phyloP scores from a whole-genome alignment of 2,888 invertebrate genomes.

The Octodonta nipae region DNA sequence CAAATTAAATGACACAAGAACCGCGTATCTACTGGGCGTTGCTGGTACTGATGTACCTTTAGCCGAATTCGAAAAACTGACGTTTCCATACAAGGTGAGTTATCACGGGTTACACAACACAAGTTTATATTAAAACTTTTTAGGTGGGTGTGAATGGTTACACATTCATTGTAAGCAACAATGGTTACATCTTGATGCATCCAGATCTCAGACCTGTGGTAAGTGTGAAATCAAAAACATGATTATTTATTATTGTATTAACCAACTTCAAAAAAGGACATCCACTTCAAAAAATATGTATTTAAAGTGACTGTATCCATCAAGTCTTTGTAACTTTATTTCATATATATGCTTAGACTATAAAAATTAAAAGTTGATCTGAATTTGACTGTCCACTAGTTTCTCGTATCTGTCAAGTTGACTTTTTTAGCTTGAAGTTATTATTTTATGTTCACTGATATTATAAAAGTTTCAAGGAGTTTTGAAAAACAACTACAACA shows the following conservation, averaged over 20 bases:
- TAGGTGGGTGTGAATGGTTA: slow-evolving; percentile 93
- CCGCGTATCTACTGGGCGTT: slow-evolving; percentile 77
- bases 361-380: no score
- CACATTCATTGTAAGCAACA: slow-evolving; percentile 91
- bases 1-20: slow-evolving; percentile 42
- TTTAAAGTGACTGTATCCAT: no score
- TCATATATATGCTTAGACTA: no score
- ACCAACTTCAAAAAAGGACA: no score
- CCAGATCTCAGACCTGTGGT: slow-evolving; percentile 84
- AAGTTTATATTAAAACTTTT: slow-evolving; percentile 18
- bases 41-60: slow-evolving; percentile 92
- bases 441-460: background rate
- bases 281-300: no score
- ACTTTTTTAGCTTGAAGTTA: no score
- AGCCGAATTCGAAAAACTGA: slow-evolving; percentile 76
- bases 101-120: background rate
- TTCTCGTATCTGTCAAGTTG: no score
- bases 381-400: no score
- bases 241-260: background rate
- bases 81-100: slow-evolving; percentile 69
- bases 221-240: slow-evolving; percentile 34
- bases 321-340: no score
- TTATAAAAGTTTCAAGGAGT: slow-evolving; percentile 20
- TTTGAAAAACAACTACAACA: slow-evolving; percentile 64
- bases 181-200: slow-evolving; percentile 89